Evolutionary conservation across 2,113 vertebrate genomes (phyloP), one percentile per base, ranked within the genome.

Genomic region (Ictidomys tridecemlineatus): DNA sequence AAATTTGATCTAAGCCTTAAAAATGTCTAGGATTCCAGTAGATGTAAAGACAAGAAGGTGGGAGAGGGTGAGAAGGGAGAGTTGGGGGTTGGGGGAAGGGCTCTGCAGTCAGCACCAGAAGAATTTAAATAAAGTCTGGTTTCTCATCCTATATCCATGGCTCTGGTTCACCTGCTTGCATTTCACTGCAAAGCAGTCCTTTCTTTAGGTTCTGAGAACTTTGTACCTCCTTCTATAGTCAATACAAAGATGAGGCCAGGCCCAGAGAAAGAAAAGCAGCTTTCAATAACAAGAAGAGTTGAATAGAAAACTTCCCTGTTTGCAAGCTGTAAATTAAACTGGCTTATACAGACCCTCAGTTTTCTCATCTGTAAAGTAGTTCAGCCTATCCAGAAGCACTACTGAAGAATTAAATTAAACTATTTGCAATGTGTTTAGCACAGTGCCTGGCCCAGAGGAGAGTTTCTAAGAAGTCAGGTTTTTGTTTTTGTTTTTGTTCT

Each of bases 1-100:
- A 96, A 87, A 97, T 95, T 95, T 85, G 69, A 97, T 96, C 93
- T 82, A 76, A 87, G 67, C 72, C 70, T 91, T 91, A 72, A 83
- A 90, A 58, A 94, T 94, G 85, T 88, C 73, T 88, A 96, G 67
- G 67, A 93, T 97, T 95, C 87, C 80, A 96, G 65, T 8, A 65
- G 87, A 87, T 92, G 77, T 48, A 67, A 92, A 77, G 72, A 53
- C 24, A 32, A 86, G 88, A 74, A 90, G 51, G 48, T 28, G 51
- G 65, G 72, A 83, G 77, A 94, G 42, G 70, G 78, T 32, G 61
- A 89, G 69, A 93, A 85, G 48, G 39, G 80, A 77, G 58, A 42
- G 2, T 37, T 56, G 32, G 65, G 67, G 86, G 20, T 79, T 78
- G n/a, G 32, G 82, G 32, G 77, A 76, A 73, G 67, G 78, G 58